Evolutionary conservation across 2,113 vertebrate species (phyloP), one percentile per base, ranked within the genome.

Genomic region (Corynorhinus townsendii): DNA sequence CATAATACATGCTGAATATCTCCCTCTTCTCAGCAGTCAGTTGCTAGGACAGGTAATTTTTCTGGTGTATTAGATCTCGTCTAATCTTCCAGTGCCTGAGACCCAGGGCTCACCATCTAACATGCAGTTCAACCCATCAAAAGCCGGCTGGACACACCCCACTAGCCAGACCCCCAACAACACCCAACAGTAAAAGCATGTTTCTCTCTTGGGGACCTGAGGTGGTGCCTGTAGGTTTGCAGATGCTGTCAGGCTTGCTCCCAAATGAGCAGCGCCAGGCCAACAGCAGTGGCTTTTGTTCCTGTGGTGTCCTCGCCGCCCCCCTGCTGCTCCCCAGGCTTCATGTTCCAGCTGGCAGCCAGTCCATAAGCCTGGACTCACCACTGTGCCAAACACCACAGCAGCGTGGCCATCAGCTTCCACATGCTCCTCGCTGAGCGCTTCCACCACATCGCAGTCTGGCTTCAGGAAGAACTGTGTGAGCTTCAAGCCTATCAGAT

Each of bases 401-500:
- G 87, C 62, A 0, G 98, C 97, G 20, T 87, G 95, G 94, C 99
- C 99, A 49, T 98, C 97, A 0, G 75, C 96, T 40, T 98, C 97
- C 20, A 97, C 38, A 52, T 97, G 96, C 84, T 99, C 99, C 89
- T 99, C 99, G 2, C 97, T 97, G 83, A 99, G 90, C 11, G 98
- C 98, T 84, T 99, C 98, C 56, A 98, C 98, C 19, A 98, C 79
- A 0, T 98, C 97, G 7, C 98, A 98, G 62, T 95, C 98, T 7
- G 98, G 98, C 97, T 98, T 99, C 96, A 98, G 99, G 85, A 99
- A 98, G 14, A 99, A 77, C 45, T 64, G 89, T 1, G 98, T 98
- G 69, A 99, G 97, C 81, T 98, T 98, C 97, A 98, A 98, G 47
- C 99, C 99, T 82, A 99, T 98, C 90, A 99, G 95, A 17, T 99